Evolutionary conservation across 2,797 vertebrate genomes (phyloP).

Genomic region (Anolis apletophallus): DNA sequence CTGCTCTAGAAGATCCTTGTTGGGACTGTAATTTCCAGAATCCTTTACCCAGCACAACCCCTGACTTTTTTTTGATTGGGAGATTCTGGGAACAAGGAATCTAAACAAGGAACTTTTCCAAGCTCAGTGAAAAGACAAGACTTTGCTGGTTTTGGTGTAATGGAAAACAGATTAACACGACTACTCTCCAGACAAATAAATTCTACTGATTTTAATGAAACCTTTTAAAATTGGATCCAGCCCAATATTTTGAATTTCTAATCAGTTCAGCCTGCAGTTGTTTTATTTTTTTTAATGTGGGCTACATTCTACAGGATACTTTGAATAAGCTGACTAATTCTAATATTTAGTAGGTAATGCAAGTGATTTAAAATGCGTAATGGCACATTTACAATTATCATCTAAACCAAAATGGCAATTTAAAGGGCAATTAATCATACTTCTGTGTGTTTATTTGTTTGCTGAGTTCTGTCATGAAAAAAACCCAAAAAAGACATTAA

Average conservation of each 20-base stretch:
- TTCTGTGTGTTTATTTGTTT: slow-evolving; percentile 70
- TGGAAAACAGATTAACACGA: too few relatives aligned
- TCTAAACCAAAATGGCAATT: slow-evolving; percentile 69
- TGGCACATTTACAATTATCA: slow-evolving; percentile 43
- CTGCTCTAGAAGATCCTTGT: too few relatives aligned
- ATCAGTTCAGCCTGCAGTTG: neutral
- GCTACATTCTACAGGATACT: neutral
- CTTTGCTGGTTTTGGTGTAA: too few relatives aligned
- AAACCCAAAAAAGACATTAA: slow-evolving; percentile 39
- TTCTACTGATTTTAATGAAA: neutral
- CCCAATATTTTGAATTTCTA: neutral
- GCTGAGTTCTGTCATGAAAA: slow-evolving; percentile 42
- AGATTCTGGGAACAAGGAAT: too few relatives aligned
- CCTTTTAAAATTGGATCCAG: neutral
- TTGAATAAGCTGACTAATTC: neutral
- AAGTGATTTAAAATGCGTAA: slow-evolving; percentile 56
- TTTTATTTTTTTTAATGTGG: neutral
- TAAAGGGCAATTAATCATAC: slow-evolving; percentile 61
- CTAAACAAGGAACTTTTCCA: too few relatives aligned
- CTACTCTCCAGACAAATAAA: neutral
- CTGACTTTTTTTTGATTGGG: too few relatives aligned
- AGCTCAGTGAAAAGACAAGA: too few relatives aligned
- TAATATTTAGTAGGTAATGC: slow-evolving; percentile 41
- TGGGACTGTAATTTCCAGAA: too few relatives aligned
- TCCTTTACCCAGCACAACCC: too few relatives aligned